Evolutionary conservation across 2,113 vertebrate species (phyloP).

Genomic region (Muscicapa adusta): DNA sequence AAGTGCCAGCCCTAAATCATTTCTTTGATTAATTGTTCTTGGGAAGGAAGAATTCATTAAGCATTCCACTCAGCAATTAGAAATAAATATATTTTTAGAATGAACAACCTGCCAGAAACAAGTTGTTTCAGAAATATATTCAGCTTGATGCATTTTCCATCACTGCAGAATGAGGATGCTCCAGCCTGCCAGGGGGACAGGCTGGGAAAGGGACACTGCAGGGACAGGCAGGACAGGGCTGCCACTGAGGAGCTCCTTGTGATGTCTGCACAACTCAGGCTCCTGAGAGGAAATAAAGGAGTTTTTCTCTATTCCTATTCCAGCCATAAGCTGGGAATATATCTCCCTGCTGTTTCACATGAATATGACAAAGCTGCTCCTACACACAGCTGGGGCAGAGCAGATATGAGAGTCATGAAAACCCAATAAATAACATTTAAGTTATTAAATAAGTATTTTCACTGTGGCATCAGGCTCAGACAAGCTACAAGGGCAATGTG

Average conservation of each 20-base stretch:
- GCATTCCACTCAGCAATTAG: conserved; percentile 48
- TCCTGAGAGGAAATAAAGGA: not conserved
- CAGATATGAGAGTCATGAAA: not conserved
- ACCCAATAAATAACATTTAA: not conserved
- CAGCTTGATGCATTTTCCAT: conserved; percentile 34
- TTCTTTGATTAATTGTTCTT: conserved; percentile 62
- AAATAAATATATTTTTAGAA: conserved; percentile 66
- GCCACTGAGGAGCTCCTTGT: not conserved
- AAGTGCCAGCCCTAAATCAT: conserved; percentile 40
- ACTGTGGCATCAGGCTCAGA: not conserved
- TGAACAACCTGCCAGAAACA: conserved; percentile 58
- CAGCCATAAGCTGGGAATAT: not conserved
- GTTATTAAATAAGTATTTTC: not conserved
- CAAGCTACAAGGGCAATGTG: not conserved
- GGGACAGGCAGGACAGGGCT: not conserved
- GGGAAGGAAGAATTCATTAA: conserved; percentile 60
- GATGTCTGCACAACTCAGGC: not conserved
- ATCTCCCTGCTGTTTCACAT: not conserved
- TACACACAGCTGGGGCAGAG: not conserved
- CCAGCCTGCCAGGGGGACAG: not conserved
- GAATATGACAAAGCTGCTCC: not conserved
- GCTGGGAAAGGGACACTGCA: not conserved
- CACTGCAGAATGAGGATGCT: not conserved
- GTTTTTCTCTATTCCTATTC: not conserved
- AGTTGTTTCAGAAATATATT: conserved; percentile 51